Conservation (phyloP, 1,140 invertebrate species). For the Nebria ingens region DNA sequence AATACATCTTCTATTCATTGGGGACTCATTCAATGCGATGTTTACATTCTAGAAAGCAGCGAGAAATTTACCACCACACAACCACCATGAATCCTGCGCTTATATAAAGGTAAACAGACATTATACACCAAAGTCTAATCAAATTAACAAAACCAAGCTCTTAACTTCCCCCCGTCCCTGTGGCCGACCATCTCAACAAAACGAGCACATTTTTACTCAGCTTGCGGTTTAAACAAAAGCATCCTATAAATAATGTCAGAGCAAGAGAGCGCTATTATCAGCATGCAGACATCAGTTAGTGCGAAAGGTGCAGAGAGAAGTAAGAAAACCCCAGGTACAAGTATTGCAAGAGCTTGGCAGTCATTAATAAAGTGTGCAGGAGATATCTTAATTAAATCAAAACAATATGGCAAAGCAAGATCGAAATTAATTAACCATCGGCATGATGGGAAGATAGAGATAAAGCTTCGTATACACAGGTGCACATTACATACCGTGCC, state of each 20-base stretch:
- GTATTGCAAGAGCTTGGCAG: not conserved
- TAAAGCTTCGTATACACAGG: not conserved
- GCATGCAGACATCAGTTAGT: not conserved
- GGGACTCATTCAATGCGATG: too few species aligned
- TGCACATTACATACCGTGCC: too few species aligned
- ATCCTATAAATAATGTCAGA: not conserved
- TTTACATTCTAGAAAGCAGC: too few species aligned
- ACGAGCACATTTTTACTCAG: not conserved
- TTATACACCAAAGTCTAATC: too few species aligned
- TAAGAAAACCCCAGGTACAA: not conserved
- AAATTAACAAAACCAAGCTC: too few species aligned
- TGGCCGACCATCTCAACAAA: too few species aligned
- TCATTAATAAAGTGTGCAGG: conserved; percentile 26
- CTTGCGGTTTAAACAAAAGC: not conserved
- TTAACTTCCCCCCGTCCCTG: too few species aligned
- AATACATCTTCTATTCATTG: too few species aligned
- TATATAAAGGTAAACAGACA: too few species aligned
- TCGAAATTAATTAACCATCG: conserved; percentile 25
- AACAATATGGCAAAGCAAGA: conserved; percentile 29
- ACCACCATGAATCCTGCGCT: too few species aligned
- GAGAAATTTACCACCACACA: too few species aligned
- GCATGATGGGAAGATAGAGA: not conserved
- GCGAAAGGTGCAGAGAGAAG: not conserved
- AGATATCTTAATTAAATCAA: conserved; percentile 32
- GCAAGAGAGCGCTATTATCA: too few species aligned